phyloP scores from a whole-genome alignment of 2,888 invertebrate species.

The Piscicola geometra region DNA sequence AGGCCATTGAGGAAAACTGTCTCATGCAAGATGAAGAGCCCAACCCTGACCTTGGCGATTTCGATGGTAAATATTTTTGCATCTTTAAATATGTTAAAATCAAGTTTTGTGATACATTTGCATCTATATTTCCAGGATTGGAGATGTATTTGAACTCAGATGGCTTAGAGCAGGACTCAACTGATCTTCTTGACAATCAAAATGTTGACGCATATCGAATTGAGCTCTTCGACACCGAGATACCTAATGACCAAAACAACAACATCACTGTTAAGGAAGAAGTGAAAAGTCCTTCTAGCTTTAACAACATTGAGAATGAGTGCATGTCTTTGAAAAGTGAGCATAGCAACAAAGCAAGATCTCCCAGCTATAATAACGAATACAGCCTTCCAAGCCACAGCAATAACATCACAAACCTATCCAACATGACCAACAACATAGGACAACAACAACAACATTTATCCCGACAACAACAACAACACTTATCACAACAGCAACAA shows the following conservation, averaged over 20 bases:
- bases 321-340: neutral
- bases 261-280: neutral
- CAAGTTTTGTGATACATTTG: neutral
- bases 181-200: neutral
- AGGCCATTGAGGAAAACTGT: conserved; percentile 10
- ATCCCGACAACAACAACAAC: neutral
- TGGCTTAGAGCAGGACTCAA: conserved; percentile 9
- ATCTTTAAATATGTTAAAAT: neutral
- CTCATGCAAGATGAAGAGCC: neutral
- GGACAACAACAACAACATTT: neutral
- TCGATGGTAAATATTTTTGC: neutral
- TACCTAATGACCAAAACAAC: neutral
- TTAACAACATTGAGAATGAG: neutral
- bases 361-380: neutral
- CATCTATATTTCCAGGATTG: neutral
- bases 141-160: neutral
- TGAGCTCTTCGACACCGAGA: neutral
- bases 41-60: neutral
- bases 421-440: conserved; percentile 7
- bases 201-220: neutral
- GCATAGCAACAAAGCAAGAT: too few species aligned
- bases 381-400: neutral
- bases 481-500: too few species aligned
- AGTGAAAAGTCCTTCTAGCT: neutral
- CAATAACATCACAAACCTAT: neutral